These are phyloP conservation scores for Cyprinus carpio DNA, from an alignment of 2,113 vertebrate genomes.

Conservation along the genomic window DNA sequence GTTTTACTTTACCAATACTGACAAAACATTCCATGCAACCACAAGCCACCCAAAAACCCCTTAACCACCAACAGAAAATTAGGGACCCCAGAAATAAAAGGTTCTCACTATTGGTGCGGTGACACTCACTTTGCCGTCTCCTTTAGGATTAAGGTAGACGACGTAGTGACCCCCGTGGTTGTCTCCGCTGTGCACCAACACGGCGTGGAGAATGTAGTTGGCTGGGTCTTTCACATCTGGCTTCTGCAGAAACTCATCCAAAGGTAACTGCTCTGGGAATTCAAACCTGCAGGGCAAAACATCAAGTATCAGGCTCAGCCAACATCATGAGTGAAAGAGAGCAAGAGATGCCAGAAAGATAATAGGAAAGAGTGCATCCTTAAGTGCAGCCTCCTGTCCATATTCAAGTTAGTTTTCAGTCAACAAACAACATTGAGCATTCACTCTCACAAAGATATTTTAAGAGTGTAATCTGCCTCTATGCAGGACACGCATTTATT, in stretches of 20 bases:
- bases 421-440: constrained; percentile 5
- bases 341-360: not conserved
- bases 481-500: not conserved
- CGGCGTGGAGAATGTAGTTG: constrained; percentile 97
- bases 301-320: not conserved
- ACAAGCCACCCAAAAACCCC: not conserved
- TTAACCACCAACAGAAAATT: not conserved
- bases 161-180: constrained; percentile 99
- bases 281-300: constrained; percentile 83
- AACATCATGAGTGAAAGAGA: not conserved
- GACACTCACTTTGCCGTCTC: constrained; percentile 95
- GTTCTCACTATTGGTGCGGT: constrained; percentile 77
- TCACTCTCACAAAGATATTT: constrained; percentile 20
- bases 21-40: constrained; percentile 24
- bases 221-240: constrained; percentile 96
- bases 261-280: constrained; percentile 94
- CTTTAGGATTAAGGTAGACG: constrained; percentile 98
- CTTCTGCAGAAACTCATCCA: constrained; percentile 99
- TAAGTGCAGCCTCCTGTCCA: not conserved
- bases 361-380: not conserved
- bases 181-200: constrained; percentile 97
- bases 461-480: not conserved
- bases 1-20: not conserved
- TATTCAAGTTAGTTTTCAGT: not conserved
- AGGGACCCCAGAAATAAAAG: constrained; percentile 33